phyloP scores from a whole-genome alignment of 53 echinoderm and acorn worm species.

The Astropecten irregularis region DNA sequence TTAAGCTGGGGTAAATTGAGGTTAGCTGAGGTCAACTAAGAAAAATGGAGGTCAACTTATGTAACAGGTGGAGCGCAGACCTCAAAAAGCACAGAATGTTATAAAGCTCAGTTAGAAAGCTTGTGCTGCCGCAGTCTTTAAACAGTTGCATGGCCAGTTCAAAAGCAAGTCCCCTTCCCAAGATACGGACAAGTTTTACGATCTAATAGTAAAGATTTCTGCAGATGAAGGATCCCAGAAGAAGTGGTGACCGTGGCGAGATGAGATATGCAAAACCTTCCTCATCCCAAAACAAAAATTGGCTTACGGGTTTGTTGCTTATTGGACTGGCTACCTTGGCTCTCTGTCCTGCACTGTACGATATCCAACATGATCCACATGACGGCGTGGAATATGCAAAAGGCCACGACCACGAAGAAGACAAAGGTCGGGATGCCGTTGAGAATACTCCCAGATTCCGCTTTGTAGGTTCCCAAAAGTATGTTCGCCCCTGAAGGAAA shows the following conservation, averaged over 20 bases:
- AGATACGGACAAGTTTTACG: background rate
- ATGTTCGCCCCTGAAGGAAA: conserved; percentile 75
- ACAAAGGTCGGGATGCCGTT: conserved; percentile 32
- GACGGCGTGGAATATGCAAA: conserved; percentile 37
- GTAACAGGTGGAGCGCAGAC: too few relatives aligned
- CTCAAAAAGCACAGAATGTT: too few relatives aligned
- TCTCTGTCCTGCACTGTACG: conserved; percentile 10
- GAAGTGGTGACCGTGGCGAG: background rate
- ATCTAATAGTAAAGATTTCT: background rate
- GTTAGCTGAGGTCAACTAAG: too few relatives aligned
- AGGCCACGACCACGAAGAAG: conserved; percentile 64
- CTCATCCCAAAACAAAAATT: too few relatives aligned
- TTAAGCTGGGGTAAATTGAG: too few relatives aligned
- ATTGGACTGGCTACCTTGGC: conserved; percentile 35
- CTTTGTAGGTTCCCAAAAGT: conserved; percentile 59
- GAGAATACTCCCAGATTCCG: conserved; percentile 38
- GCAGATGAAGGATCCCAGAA: background rate
- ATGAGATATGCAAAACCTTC: background rate
- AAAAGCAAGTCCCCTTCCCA: background rate
- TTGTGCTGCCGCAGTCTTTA: too few relatives aligned
- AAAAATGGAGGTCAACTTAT: too few relatives aligned
- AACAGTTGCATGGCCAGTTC: too few relatives aligned
- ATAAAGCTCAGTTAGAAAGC: too few relatives aligned
- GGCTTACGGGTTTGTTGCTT: too few relatives aligned
- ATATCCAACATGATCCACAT: conserved; percentile 70